These are phyloP conservation scores for Vanacampus margaritifer DNA, from an alignment of 2,113 vertebrate species.

Conservation along the genomic window DNA sequence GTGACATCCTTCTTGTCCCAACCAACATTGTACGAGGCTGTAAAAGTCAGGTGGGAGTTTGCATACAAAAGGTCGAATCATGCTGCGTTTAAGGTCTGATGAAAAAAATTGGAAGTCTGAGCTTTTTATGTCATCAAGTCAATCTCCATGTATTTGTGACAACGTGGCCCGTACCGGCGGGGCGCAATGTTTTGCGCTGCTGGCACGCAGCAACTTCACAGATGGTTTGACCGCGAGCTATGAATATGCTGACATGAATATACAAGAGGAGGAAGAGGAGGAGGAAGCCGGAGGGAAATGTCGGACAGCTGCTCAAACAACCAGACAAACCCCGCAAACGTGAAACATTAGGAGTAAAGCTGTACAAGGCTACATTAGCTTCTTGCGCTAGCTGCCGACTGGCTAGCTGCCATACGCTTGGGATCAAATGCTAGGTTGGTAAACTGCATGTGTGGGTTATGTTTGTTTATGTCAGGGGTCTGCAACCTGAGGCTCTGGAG, in stretches of 20 bases:
- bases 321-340: background rate
- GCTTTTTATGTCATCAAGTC: background rate
- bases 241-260: constrained; percentile 44
- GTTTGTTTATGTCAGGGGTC: too few relatives aligned
- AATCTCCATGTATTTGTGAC: background rate
- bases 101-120: background rate
- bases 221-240: constrained; percentile 30
- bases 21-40: background rate
- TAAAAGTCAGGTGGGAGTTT: background rate
- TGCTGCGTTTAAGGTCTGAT: background rate
- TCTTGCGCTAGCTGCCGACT: background rate
- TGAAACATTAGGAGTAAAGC: background rate
- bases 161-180: background rate
- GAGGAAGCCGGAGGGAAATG: constrained; percentile 4
- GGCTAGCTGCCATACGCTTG: background rate
- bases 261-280: constrained; percentile 16
- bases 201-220: constrained; percentile 21
- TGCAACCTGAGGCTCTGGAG: too few relatives aligned
- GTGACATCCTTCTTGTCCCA: background rate
- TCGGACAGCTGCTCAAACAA: constrained; percentile 13
- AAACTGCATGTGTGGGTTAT: background rate
- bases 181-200: constrained; percentile 10
- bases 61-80: background rate
- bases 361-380: background rate
- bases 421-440: background rate